These are phyloP conservation scores for Drosophila virilis DNA, from an alignment of 1,140 invertebrate species.

Conservation along the genomic window DNA sequence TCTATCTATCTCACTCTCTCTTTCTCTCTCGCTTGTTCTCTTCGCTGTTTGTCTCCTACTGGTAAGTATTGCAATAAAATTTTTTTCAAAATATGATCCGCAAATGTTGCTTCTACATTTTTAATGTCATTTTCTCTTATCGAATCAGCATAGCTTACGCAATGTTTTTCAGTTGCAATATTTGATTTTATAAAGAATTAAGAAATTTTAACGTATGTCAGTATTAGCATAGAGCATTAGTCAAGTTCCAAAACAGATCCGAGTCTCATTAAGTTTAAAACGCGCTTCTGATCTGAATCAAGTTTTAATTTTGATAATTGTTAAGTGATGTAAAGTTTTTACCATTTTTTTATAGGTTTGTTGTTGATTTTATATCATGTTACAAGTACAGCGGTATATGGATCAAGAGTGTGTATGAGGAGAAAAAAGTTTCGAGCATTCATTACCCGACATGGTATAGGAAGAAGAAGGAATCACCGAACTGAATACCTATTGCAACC, in stretches of 20 bases:
- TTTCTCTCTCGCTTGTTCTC: neutral
- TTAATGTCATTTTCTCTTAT: too few species aligned
- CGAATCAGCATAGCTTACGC: too few species aligned
- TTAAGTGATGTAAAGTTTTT: neutral
- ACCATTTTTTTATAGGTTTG: neutral
- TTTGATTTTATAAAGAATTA: neutral
- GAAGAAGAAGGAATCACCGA: too few species aligned
- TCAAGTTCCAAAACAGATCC: neutral
- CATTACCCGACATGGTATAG: too few species aligned
- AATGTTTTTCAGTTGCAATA: too few species aligned
- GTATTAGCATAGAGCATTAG: neutral
- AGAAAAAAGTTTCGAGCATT: neutral
- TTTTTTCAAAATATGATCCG: too few species aligned
- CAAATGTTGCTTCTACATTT: too few species aligned
- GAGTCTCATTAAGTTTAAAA: neutral
- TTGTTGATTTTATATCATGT: neutral
- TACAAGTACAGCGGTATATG: neutral
- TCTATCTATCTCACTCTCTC: neutral
- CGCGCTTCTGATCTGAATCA: neutral
- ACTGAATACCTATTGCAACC: too few species aligned
- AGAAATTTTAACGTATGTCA: neutral
- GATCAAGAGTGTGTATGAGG: neutral
- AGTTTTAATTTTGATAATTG: neutral
- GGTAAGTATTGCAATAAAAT: too few species aligned
- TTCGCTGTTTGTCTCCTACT: neutral